Evolutionary conservation across 2,888 invertebrate genomes (phyloP).

Genomic region (Cephus sareptanus): DNA sequence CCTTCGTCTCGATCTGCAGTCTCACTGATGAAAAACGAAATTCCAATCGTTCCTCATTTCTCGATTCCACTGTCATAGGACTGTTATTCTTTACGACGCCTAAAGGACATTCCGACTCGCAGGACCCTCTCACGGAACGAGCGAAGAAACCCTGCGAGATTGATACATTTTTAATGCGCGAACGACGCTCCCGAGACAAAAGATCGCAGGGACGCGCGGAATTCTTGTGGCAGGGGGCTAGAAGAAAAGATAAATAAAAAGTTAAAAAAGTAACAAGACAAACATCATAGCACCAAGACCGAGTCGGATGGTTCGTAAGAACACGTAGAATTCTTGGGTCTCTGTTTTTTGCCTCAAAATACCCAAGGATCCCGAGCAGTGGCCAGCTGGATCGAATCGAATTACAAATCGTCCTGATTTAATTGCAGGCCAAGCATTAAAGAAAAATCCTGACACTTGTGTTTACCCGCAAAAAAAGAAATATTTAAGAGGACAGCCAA

Average conservation of each 20-base stretch:
- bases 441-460: background rate
- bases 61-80: conserved; percentile 21
- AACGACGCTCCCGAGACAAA: conserved; percentile 19
- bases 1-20: background rate
- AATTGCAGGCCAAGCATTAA: conserved; percentile 4
- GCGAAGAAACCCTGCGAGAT: conserved; percentile 25
- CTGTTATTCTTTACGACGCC: conserved; percentile 50
- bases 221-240: background rate
- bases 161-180: conserved; percentile 45
- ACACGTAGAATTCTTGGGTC: conserved; percentile 7
- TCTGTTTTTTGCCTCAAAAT: background rate
- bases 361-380: background rate
- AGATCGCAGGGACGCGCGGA: conserved; percentile 3
- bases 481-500: background rate
- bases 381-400: conserved; percentile 15
- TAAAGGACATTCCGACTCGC: conserved; percentile 39
- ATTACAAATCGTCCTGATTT: conserved; percentile 20
- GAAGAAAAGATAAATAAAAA: background rate
- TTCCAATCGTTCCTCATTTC: background rate
- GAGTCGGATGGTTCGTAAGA: background rate
- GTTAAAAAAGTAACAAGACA: background rate
- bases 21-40: background rate
- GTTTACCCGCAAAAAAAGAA: background rate
- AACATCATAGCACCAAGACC: background rate
- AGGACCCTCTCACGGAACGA: background rate